phyloP scores from a whole-genome alignment of 2,113 vertebrate species.

The Oceanodroma tethys region DNA sequence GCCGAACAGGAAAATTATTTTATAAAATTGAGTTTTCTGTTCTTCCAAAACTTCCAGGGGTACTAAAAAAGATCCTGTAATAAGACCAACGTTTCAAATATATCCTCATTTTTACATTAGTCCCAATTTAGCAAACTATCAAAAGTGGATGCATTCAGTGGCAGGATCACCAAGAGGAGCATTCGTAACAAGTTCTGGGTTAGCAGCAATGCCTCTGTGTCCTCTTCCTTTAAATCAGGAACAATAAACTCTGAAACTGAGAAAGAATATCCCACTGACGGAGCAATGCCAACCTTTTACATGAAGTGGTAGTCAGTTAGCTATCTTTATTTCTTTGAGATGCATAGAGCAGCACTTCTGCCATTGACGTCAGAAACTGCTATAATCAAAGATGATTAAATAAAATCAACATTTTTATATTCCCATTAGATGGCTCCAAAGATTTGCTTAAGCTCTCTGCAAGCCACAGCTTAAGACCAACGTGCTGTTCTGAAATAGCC shows the following conservation, averaged over 20 bases:
- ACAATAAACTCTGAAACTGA: not conserved
- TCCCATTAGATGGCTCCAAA: constrained; percentile 34
- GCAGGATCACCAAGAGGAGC: not conserved
- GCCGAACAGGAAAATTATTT: not conserved
- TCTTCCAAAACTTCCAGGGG: not conserved
- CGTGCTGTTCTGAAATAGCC: not conserved
- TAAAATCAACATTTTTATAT: not conserved
- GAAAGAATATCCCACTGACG: not conserved
- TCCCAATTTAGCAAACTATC: not conserved
- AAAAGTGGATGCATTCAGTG: not conserved
- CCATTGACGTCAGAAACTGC: not conserved
- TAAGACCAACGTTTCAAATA: not conserved
- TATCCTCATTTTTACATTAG: not conserved
- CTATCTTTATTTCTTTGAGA: not conserved
- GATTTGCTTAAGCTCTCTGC: not conserved
- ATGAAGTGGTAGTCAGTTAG: fast-evolving
- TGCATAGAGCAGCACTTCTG: not conserved
- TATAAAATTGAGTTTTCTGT: not conserved
- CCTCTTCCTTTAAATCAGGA: not conserved
- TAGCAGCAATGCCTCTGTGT: not conserved
- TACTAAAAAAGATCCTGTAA: not conserved
- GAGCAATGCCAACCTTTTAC: not conserved
- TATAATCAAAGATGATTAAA: not conserved
- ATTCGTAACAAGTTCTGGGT: not conserved
- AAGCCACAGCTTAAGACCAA: not conserved